Evolutionary conservation across 2,113 vertebrate genomes (phyloP), one percentile per base, ranked within the genome.

Genomic region (Bombycilla garrulus): DNA sequence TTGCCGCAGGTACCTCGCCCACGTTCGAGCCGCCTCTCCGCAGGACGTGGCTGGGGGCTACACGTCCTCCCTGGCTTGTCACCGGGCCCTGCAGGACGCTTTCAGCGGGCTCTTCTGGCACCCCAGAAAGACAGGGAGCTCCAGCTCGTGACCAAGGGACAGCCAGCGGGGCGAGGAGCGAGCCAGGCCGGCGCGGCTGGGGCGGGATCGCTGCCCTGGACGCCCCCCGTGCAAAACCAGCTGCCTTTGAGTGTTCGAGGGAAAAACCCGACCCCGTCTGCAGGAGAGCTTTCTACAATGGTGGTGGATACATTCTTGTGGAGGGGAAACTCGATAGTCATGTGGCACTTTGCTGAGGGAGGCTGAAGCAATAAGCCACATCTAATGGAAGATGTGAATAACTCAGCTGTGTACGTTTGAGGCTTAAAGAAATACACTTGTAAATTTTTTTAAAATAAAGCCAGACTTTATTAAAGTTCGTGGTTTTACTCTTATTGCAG

Each of bases 21-120:
- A 99, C 8, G 99, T 99, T 33, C 98, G 99, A 95, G 98, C 98
- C 0, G 98, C 99, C 80, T 98, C 98, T 57, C 98, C 98, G 9
- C 99, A 99, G 97, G 99, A 99, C 95, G 97, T 99, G 26, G 99
- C 99, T 23, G 99, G 99, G 88, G 99, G 99, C 93, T 99, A 99
- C 96, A 95, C 97, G 42, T 99, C 99, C 47, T 98, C 98, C 47
- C 97, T 99, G 29, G 99, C 99, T 0, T 99, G 99, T 98, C 98
- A 99, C 96, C 98, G 99, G 87, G 99, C 99, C 26, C 88, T 99
- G 36, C 99, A 99, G 97, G 99, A 99, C 73, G 99, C 99, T 1
- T 99, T 99, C 98, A 99, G 99, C 45, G 99, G 99, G 21, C 98
- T 99, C 66, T 99, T 99, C 94, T 98, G 98, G 98, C 96, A 98